Evolutionary conservation across 2,113 vertebrate species (phyloP).

Genomic region (Halcyon malimbica): DNA sequence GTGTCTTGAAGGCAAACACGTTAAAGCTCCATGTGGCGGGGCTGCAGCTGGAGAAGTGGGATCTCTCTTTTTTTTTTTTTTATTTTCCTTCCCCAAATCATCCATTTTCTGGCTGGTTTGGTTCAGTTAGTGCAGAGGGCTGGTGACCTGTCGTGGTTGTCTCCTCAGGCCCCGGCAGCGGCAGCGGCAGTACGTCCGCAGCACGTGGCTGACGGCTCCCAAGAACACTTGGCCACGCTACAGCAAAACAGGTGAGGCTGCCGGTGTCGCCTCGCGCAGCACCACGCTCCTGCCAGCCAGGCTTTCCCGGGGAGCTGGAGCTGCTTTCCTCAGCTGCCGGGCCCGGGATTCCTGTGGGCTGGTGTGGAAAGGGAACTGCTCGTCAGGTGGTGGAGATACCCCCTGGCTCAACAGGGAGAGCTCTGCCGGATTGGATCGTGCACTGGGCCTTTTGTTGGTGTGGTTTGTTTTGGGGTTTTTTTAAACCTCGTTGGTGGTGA

Average conservation of each 20-base stretch:
- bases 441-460: neutral
- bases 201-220: slow-evolving; percentile 88
- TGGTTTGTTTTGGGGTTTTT: no score
- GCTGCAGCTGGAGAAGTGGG: neutral
- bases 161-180: slow-evolving; percentile 83
- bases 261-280: neutral
- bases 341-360: neutral
- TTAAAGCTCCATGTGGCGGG: neutral
- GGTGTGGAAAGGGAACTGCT: neutral
- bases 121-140: neutral
- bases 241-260: slow-evolving; percentile 86
- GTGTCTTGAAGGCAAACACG: neutral
- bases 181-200: slow-evolving; percentile 87
- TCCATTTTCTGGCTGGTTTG: neutral
- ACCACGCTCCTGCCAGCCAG: rapidly evolving
- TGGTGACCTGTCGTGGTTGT: neutral
- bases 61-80: neutral
- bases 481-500: neutral
- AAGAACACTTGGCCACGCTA: slow-evolving; percentile 95
- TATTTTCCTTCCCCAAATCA: no score
- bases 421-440: neutral
- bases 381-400: neutral
- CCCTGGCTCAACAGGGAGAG: neutral
- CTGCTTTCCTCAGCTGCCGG: neutral
- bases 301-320: neutral